Evolutionary conservation across 2,888 invertebrate species (phyloP), one percentile per base, ranked within the genome.

Genomic region (Chloroclystis v-ata): DNA sequence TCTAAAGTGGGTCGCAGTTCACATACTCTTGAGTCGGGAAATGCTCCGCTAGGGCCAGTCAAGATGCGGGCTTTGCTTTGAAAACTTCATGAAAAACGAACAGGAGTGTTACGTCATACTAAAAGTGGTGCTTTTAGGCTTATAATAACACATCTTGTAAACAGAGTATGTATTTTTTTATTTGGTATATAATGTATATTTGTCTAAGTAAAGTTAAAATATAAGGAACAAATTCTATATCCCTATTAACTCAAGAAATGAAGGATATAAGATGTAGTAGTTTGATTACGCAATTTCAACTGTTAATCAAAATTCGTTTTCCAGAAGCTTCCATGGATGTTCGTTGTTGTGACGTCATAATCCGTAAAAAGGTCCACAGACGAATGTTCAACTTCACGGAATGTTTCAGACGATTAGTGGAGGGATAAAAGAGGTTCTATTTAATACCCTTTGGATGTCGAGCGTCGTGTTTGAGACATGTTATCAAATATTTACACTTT

Each of bases 1-100:
- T 54, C 43, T 14, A 13, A 59, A 59, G 54, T 59, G 47, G 59
- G 58, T 53, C 58, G 52, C 51, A 30, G 40, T 37, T 40, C 44
- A 32, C 44, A 49, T 49, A 40, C 37, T 37, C 38, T 45, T 25
- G 48, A 44, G 16, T 44, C 41, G 44, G 20, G 44, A 37, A 48
- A 43, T 40, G 41, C 41, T 43, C 29, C 6, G 26, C 30, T 20
- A 20, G 20, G 42, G 38, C n/a, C 29, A 24, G 37, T 42, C 14
- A 32, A 35, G 35, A 33, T 41, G 40, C 35, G 37, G 30, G 26
- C 30, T 29, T 44, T 44, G 26, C 40, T 49, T 41, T 49, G 28
- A 33, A 40, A 43, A 43, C 8, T 43, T 28, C 33, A 39, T 37
- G 37, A 38, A 45, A 45, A 45, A 16, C 16, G 20, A 14, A 33